Percentiles rank a stretch among this genome's conserved stretches.
These are phyloP conservation scores for Lutraria rhynchaena DNA, from an alignment of 1,140 invertebrate species.

Conservation along the genomic window DNA sequence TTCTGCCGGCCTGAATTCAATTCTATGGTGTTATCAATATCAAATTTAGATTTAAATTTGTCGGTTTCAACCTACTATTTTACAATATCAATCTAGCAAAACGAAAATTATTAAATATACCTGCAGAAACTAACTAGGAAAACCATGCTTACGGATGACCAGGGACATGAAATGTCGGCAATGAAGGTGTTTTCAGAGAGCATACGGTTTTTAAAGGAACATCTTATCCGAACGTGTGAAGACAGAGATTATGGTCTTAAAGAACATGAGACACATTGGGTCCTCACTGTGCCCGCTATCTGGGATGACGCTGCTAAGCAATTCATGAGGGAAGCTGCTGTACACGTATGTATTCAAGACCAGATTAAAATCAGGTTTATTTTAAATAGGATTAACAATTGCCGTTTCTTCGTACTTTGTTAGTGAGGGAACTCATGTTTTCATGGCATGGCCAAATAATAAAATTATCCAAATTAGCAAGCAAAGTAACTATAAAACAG, in stretches of 20 bases:
- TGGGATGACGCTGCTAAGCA: slow-evolving; percentile 63
- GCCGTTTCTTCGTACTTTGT: not conserved
- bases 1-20: no score
- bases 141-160: slow-evolving; percentile 45
- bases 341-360: slow-evolving; percentile 25
- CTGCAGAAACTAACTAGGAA: slow-evolving; percentile 36
- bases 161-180: slow-evolving; percentile 50
- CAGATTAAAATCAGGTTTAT: not conserved
- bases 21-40: no score
- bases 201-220: slow-evolving; percentile 54
- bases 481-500: no score
- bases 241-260: slow-evolving; percentile 18
- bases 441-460: not conserved
- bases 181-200: slow-evolving; percentile 53
- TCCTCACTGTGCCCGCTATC: slow-evolving; percentile 61
- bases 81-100: no score
- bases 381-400: not conserved
- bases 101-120: no score
- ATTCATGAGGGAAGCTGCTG: slow-evolving; percentile 63
- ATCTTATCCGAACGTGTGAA: slow-evolving; percentile 28
- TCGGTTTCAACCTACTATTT: no score
- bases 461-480: not conserved
- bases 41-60: no score
- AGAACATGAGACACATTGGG: slow-evolving; percentile 57
- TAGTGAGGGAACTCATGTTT: not conserved